These are phyloP conservation scores for Murina feae DNA, from an alignment of 2,113 vertebrate genomes.

Conservation along the genomic window DNA sequence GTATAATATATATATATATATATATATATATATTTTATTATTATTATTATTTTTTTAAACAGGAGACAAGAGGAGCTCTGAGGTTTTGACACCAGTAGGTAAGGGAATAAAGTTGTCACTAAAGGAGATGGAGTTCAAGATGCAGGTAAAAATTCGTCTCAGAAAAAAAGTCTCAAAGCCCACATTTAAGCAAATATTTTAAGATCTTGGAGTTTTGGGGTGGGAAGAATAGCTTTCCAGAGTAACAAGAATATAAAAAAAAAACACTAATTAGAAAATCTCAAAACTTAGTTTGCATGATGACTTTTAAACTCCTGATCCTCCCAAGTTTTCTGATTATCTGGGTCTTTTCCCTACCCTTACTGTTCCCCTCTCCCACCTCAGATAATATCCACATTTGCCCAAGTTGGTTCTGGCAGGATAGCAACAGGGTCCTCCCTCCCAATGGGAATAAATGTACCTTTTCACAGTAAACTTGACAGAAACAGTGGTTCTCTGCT, in stretches of 20 bases:
- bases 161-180: not conserved
- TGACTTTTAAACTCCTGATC: not conserved
- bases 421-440: not conserved
- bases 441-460: not conserved
- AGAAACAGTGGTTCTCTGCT: not conserved
- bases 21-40: too few relatives aligned
- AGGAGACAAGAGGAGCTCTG: not conserved
- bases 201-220: not conserved
- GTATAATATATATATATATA: too few relatives aligned
- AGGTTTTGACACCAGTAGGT: not conserved
- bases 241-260: not conserved
- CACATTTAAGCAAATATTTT: not conserved
- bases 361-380: not conserved
- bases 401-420: not conserved
- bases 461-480: not conserved
- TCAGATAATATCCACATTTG: not conserved
- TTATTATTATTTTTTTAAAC: too few relatives aligned
- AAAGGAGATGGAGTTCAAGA: fast-evolving
- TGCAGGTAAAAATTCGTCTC: not conserved
- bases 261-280: not conserved
- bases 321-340: not conserved
- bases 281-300: not conserved
- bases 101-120: not conserved
- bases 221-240: not conserved
- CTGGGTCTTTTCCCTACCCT: not conserved